phyloP scores from a whole-genome alignment of 2,888 invertebrate genomes.

The Heliothis peltigera region DNA sequence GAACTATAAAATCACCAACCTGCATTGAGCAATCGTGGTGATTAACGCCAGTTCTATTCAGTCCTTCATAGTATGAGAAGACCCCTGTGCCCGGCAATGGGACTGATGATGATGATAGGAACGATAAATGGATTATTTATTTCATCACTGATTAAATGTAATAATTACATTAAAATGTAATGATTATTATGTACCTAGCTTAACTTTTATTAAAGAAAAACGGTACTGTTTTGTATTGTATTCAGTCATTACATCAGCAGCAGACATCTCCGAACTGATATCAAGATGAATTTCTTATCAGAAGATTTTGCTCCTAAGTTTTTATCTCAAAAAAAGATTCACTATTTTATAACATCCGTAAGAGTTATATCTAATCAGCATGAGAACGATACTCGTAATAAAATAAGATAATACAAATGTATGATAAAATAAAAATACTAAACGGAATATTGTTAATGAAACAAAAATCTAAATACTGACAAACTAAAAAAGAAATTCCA shows the following conservation, averaged over 20 bases:
- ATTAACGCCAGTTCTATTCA: too few species aligned
- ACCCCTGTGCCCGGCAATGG: too few species aligned
- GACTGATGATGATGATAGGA: too few species aligned
- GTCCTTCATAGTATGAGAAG: too few species aligned
- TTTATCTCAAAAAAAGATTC: constrained; percentile 7
- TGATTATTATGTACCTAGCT: too few species aligned
- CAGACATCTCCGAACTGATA: neutral
- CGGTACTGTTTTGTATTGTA: too few species aligned
- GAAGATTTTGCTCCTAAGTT: neutral
- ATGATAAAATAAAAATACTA: constrained; percentile 12
- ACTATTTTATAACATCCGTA: constrained; percentile 17
- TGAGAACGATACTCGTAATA: constrained; percentile 18
- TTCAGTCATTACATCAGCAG: neutral
- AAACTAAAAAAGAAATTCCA: neutral
- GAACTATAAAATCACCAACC: too few species aligned
- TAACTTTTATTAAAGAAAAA: too few species aligned
- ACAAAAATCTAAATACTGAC: neutral
- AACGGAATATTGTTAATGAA: neutral
- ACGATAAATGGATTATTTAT: too few species aligned
- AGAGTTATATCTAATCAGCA: constrained; percentile 42
- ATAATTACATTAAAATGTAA: too few species aligned
- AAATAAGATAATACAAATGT: constrained; percentile 26
- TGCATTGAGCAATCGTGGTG: too few species aligned
- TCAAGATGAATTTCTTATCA: neutral
- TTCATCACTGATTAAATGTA: too few species aligned